Percentiles rank a stretch among this genome's conserved stretches.
phyloP scores from a whole-genome alignment of 2,113 vertebrate genomes.

The Pygathrix nemaeus region DNA sequence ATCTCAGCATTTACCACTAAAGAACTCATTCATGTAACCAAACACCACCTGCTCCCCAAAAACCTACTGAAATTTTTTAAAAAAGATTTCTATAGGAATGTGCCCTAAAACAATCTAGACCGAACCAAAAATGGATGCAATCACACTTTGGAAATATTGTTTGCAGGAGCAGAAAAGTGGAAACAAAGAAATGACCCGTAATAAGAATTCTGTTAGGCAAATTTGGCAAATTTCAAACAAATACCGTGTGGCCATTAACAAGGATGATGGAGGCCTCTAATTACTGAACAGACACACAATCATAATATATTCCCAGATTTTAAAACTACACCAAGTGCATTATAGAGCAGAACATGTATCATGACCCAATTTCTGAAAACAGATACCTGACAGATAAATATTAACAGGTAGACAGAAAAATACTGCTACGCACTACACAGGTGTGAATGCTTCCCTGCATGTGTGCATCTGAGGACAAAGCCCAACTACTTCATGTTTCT shows the following conservation, averaged over 20 bases:
- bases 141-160: not conserved
- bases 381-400: not conserved
- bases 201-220: not conserved
- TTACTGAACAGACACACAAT: fast-evolving
- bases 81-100: not conserved
- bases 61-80: too few relatives aligned
- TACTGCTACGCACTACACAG: too few relatives aligned
- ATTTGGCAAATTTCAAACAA: not conserved
- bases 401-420: not conserved
- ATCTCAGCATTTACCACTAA: too few relatives aligned
- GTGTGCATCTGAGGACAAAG: not conserved
- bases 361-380: not conserved
- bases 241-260: fast-evolving
- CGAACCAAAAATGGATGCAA: not conserved
- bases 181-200: not conserved
- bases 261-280: not conserved
- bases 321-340: not conserved
- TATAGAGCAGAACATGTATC: fast-evolving
- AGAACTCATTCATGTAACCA: too few relatives aligned
- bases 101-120: not conserved
- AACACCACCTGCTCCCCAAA: too few relatives aligned
- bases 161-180: not conserved
- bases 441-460: fast-evolving
- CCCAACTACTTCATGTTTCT: fast-evolving
- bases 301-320: not conserved